Evolutionary conservation across 2,888 invertebrate species (phyloP).

Genomic region (Dicyrtomina minuta): DNA sequence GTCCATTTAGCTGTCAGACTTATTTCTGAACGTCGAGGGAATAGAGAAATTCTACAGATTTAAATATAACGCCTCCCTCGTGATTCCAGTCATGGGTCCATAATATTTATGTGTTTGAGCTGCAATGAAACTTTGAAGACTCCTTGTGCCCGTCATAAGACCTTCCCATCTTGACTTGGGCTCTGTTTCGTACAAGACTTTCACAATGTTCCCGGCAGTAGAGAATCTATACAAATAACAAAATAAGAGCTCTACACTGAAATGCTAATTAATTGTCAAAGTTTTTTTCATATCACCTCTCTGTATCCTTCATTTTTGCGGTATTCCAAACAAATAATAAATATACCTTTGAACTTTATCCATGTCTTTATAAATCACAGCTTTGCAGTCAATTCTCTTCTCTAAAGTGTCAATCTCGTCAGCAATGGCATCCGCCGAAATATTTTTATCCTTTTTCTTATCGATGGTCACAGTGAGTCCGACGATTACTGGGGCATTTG

Average conservation of each 20-base stretch:
- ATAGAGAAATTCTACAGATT: neutral
- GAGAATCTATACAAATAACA: slow-evolving; percentile 15
- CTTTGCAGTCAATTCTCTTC: slow-evolving; percentile 69
- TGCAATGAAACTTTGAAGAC: neutral
- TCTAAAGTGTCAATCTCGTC: slow-evolving; percentile 66
- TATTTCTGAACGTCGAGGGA: neutral
- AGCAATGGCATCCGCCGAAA: slow-evolving; percentile 61
- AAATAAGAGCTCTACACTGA: neutral
- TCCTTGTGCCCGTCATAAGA: neutral
- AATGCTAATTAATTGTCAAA: neutral
- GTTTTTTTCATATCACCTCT: too few relatives aligned
- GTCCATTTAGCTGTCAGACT: neutral
- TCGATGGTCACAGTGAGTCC: slow-evolving; percentile 84
- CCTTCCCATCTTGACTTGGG: neutral
- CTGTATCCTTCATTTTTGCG: neutral
- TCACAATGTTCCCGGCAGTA: neutral
- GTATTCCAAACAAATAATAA: neutral
- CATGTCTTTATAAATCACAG: slow-evolving; percentile 67
- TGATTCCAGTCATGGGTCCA: neutral
- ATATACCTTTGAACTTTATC: slow-evolving; percentile 62
- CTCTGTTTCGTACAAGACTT: neutral
- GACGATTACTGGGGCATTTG: slow-evolving; percentile 79
- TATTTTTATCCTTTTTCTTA: slow-evolving; percentile 60
- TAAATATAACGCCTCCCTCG: neutral
- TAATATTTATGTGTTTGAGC: neutral